Conservation (phyloP, 2,797 vertebrate species). For the Antennarius maculatus region DNA sequence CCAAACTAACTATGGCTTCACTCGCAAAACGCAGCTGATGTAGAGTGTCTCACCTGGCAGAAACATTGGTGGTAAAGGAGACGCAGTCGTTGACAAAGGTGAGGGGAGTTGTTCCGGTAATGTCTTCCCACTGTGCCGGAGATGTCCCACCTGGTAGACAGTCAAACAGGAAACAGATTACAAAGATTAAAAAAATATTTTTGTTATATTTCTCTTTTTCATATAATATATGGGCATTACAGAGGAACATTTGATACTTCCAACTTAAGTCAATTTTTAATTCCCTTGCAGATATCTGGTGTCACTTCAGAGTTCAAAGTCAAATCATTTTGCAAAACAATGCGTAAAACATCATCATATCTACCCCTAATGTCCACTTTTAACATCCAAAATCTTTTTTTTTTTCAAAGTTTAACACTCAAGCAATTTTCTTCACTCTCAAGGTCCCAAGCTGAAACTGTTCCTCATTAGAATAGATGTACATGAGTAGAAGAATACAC, state of each 20-base stretch:
- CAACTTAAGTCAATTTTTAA: too few species aligned
- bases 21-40: not conserved
- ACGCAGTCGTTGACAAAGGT: slow-evolving; percentile 95
- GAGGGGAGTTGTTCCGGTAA: slow-evolving; percentile 97
- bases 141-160: slow-evolving; percentile 90
- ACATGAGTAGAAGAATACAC: not conserved
- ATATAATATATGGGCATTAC: not conserved
- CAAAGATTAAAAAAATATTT: not conserved
- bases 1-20: not conserved
- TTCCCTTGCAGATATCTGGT: too few species aligned
- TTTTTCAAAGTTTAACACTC: too few species aligned
- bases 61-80: slow-evolving; percentile 99
- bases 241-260: not conserved
- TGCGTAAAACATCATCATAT: not conserved
- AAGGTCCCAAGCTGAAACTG: not conserved
- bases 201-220: not conserved
- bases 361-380: too few species aligned
- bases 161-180: not conserved
- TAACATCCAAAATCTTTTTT: too few species aligned
- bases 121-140: slow-evolving; percentile 98
- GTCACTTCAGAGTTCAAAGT: too few species aligned
- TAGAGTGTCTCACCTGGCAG: slow-evolving; percentile 87
- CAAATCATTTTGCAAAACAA: not conserved
- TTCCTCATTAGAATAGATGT: not conserved
- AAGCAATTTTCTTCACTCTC: too few species aligned